Percentiles rank a stretch among this genome's conserved stretches.
These are phyloP conservation scores for Tachysurus fulvidraco DNA, from an alignment of 2,113 vertebrate genomes.

Conservation along the genomic window DNA sequence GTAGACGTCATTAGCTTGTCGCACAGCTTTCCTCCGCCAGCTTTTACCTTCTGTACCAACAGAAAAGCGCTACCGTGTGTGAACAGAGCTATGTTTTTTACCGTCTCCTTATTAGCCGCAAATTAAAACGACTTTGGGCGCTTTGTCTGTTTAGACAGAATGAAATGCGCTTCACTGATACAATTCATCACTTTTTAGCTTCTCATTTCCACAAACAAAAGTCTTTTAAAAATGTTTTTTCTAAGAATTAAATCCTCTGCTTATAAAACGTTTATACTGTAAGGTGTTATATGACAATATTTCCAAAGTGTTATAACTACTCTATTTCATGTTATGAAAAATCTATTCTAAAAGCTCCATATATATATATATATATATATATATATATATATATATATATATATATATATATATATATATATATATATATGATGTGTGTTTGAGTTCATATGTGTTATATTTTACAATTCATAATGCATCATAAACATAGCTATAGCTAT, in stretches of 20 bases:
- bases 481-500: neutral
- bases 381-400: too few relatives aligned
- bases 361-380: too few relatives aligned
- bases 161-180: conserved; percentile 39
- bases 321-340: too few relatives aligned
- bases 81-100: conserved; percentile 1
- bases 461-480: neutral
- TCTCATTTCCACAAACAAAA: conserved; percentile 36
- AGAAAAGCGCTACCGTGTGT: neutral
- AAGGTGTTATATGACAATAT: neutral
- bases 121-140: conserved; percentile 50
- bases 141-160: conserved; percentile 56
- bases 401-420: too few relatives aligned
- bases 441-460: too few relatives aligned
- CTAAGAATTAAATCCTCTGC: neutral
- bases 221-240: neutral
- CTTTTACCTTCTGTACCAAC: neutral
- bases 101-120: conserved; percentile 41
- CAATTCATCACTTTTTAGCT: conserved; percentile 50
- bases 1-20: neutral
- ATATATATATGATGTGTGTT: too few relatives aligned
- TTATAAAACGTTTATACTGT: neutral
- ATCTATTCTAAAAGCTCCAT: too few relatives aligned
- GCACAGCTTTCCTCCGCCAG: neutral
- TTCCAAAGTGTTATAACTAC: too few relatives aligned